phyloP scores from a whole-genome alignment of 2,888 invertebrate species.

The Linnaemya tessellans region DNA sequence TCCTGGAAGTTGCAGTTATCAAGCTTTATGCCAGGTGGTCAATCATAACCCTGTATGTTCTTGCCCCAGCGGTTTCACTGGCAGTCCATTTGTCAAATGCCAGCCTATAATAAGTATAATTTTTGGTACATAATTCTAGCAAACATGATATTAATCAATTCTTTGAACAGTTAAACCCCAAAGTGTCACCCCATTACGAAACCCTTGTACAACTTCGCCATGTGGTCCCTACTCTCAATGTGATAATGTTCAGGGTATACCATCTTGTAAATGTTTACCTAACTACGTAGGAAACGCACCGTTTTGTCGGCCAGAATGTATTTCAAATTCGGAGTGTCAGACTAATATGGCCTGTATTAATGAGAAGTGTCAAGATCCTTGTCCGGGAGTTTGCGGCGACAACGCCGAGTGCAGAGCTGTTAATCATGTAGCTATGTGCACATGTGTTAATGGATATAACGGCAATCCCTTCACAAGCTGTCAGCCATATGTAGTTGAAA shows the following conservation, averaged over 20 bases:
- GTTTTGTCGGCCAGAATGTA: constrained; percentile 89
- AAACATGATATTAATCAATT: constrained; percentile 9
- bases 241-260: constrained; percentile 86
- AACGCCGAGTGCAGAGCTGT: constrained; percentile 89
- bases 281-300: constrained; percentile 88
- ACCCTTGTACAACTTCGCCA: constrained; percentile 85
- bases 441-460: constrained; percentile 86
- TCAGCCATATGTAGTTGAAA: constrained; percentile 59
- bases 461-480: constrained; percentile 91
- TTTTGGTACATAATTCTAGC: constrained; percentile 1
- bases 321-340: constrained; percentile 89
- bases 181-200: constrained; percentile 75
- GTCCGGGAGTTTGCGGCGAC: constrained; percentile 89
- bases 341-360: constrained; percentile 89
- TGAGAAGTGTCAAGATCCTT: constrained; percentile 91
- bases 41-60: constrained; percentile 90
- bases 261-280: constrained; percentile 89
- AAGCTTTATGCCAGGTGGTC: constrained; percentile 87
- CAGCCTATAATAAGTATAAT: constrained; percentile 76
- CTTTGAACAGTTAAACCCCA: constrained; percentile 73
- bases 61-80: constrained; percentile 87
- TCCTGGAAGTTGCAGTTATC: constrained; percentile 88
- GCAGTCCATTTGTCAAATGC: constrained; percentile 87
- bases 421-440: constrained; percentile 90
- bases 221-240: constrained; percentile 91